Evolutionary conservation across 2,113 vertebrate genomes (phyloP).

Genomic region (Dunckerocampus dactyliophorus): DNA sequence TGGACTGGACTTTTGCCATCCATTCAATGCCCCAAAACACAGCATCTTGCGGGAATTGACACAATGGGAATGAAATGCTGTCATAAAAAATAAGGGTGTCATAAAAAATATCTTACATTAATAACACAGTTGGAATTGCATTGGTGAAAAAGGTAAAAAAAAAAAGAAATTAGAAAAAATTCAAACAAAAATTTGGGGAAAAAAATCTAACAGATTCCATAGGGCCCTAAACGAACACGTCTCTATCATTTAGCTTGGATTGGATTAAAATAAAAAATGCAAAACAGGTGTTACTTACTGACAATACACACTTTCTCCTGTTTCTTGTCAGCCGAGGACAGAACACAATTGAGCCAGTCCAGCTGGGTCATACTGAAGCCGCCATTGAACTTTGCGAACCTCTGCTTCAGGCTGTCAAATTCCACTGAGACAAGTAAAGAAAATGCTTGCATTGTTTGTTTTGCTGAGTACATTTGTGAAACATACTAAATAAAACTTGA

Average conservation of each 20-base stretch:
- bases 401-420: conserved; percentile 14
- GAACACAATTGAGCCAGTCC: conserved; percentile 81
- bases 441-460: background rate
- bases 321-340: conserved; percentile 79
- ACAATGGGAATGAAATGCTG: too few species aligned
- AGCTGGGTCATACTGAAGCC: conserved; percentile 87
- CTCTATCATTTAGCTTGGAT: too few species aligned
- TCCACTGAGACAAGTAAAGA: conserved; percentile 28
- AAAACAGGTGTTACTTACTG: conserved; percentile 75
- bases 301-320: conserved; percentile 81
- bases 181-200: background rate
- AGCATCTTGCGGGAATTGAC: too few species aligned
- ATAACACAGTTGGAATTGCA: too few species aligned
- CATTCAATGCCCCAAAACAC: too few species aligned
- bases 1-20: too few species aligned
- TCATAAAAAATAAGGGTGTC: too few species aligned
- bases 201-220: background rate
- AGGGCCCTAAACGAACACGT: too few species aligned
- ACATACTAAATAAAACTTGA: background rate
- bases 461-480: background rate
- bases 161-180: background rate
- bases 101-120: too few species aligned
- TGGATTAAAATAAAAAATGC: background rate
- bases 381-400: conserved; percentile 88
- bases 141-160: too few species aligned